A percentile compares a stretch with the other conserved stretches of the same genome.
Conservation (phyloP, 2,113 vertebrate species). For the Ictidomys tridecemlineatus region DNA sequence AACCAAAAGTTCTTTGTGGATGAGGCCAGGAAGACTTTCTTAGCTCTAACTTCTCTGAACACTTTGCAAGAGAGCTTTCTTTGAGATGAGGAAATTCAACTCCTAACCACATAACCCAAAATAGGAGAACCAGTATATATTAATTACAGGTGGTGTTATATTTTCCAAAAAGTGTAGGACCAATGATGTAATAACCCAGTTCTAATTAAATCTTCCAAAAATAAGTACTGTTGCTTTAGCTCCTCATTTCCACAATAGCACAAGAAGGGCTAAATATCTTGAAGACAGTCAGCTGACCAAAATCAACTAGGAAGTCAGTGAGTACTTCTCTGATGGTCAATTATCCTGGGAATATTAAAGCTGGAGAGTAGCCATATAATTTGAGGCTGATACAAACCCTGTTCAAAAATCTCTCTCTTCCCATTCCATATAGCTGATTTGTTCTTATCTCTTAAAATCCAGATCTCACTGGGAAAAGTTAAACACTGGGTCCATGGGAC, state of each 20-base stretch:
- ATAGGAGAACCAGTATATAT: neutral
- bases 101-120: constrained; percentile 42
- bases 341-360: neutral
- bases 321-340: neutral
- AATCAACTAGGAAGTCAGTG: neutral
- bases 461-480: constrained; percentile 4
- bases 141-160: neutral
- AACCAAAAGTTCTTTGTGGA: neutral
- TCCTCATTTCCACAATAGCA: neutral
- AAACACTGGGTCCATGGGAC: constrained; percentile 14
- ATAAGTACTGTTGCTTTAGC: neutral
- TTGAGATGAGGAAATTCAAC: constrained; percentile 1
- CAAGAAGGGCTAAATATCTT: neutral
- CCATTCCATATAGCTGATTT: neutral
- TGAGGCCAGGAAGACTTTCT: neutral
- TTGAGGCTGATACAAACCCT: neutral
- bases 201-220: neutral
- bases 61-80: constrained; percentile 41
- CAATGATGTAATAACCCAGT: neutral
- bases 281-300: constrained; percentile 29
- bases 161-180: neutral
- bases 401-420: neutral
- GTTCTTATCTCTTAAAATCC: constrained; percentile 26
- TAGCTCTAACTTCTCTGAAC: constrained; percentile 14
- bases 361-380: neutral